Conservation (phyloP, 2,113 vertebrate species). For the Gymnorhina tibicen region DNA sequence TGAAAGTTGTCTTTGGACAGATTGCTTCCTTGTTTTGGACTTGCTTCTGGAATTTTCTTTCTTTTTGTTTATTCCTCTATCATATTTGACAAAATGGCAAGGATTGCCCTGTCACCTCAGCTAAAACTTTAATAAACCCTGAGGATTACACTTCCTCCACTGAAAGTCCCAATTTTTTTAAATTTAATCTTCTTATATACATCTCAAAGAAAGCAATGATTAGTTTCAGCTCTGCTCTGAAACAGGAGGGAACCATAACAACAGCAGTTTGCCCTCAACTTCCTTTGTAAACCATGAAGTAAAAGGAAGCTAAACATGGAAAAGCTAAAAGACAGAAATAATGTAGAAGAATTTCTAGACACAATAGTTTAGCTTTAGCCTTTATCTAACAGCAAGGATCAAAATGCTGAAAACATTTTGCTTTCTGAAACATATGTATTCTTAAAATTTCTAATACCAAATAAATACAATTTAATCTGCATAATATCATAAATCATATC, state of each 20-base stretch:
- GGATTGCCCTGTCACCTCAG: constrained; percentile 8
- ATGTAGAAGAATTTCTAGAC: not conserved
- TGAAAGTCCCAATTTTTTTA: not conserved
- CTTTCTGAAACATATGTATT: not conserved
- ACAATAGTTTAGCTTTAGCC: not conserved
- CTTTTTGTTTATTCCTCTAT: not conserved
- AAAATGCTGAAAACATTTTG: not conserved
- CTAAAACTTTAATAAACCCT: not conserved
- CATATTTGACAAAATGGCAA: not conserved
- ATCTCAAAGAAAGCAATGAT: not conserved
- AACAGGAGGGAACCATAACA: not conserved
- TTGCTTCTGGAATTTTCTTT: not conserved
- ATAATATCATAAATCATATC: not conserved
- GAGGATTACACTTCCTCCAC: not conserved
- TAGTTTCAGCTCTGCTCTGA: not conserved
- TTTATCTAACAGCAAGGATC: not conserved
- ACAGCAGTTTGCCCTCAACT: not conserved
- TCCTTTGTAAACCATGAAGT: not conserved
- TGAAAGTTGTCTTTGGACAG: not conserved
- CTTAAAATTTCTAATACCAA: not conserved
- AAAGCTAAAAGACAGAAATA: not conserved
- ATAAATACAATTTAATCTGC: not conserved
- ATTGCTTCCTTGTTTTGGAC: not conserved
- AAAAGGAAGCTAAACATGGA: not conserved
- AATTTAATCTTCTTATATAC: constrained; percentile 34